These are phyloP conservation scores for Drosophila arizonae DNA, from an alignment of 1,140 invertebrate species.

Conservation along the genomic window DNA sequence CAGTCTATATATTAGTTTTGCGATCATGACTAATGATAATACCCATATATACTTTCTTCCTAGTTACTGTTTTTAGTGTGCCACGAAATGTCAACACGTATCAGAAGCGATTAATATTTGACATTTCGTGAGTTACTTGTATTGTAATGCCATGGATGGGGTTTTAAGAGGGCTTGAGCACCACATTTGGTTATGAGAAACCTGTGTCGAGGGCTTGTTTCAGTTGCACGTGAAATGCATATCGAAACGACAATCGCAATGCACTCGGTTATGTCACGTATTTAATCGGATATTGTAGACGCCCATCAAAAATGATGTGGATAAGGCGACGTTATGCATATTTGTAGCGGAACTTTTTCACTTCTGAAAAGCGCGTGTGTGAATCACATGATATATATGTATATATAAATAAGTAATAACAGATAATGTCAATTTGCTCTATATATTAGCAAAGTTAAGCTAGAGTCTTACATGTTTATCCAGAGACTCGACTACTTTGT, in stretches of 20 bases:
- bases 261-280: constrained; percentile 64
- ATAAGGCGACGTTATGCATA: constrained; percentile 26
- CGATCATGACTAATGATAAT: too few species aligned
- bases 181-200: constrained; percentile 29
- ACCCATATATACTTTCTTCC: not conserved
- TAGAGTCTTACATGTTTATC: too few species aligned
- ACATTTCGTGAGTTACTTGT: constrained; percentile 1
- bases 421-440: constrained; percentile 1
- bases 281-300: constrained; percentile 31
- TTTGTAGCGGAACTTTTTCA: constrained; percentile 10
- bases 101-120: not conserved
- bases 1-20: not conserved
- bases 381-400: constrained; percentile 18
- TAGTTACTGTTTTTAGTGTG: not conserved
- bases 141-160: constrained; percentile 25
- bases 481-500: too few species aligned
- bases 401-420: not conserved
- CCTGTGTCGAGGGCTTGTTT: constrained; percentile 48
- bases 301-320: constrained; percentile 22
- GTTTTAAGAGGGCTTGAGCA: constrained; percentile 32
- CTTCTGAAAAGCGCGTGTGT: not conserved
- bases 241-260: constrained; percentile 53
- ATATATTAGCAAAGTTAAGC: constrained; percentile 2
- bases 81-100: too few species aligned
- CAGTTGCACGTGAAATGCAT: constrained; percentile 63